Evolutionary conservation across 2,888 invertebrate species (phyloP).

Genomic region (Noctua janthina): DNA sequence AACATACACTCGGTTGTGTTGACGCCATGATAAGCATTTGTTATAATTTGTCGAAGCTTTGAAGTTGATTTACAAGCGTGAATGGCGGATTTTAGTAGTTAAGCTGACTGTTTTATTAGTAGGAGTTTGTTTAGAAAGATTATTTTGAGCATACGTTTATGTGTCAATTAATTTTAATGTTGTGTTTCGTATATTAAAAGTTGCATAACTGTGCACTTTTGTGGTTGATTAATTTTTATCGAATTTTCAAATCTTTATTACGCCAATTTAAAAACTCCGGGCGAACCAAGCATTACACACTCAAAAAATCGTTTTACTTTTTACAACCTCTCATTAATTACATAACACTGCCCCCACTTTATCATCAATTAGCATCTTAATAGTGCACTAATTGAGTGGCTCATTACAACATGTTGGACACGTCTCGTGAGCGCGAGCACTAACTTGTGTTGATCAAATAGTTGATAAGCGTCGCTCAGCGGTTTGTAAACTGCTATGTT

Average conservation of each 20-base stretch:
- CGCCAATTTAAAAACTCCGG: constrained; percentile 1
- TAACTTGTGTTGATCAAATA: constrained; percentile 58
- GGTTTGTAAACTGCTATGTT: constrained; percentile 65
- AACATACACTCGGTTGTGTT: constrained; percentile 33
- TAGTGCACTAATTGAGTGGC: constrained; percentile 46
- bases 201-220: constrained; percentile 35
- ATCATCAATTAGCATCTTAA: constrained; percentile 44
- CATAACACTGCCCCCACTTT: constrained; percentile 15
- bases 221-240: constrained; percentile 26
- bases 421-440: constrained; percentile 40
- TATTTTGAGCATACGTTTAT: constrained; percentile 40
- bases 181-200: constrained; percentile 33
- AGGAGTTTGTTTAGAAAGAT: constrained; percentile 36
- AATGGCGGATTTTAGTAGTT: constrained; percentile 49
- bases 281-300: not conserved
- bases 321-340: constrained; percentile 15
- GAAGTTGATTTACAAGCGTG: constrained; percentile 56
- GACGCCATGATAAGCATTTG: constrained; percentile 54
- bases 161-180: constrained; percentile 40
- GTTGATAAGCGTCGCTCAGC: constrained; percentile 58
- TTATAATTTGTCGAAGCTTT: constrained; percentile 62
- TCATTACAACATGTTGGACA: constrained; percentile 50
- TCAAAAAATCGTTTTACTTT: constrained; percentile 13
- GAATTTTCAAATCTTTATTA: constrained; percentile 30
- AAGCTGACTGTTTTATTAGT: constrained; percentile 57